Percentiles rank a stretch among this genome's conserved stretches.
Conservation (phyloP, 2,113 vertebrate species). For the Terrapene triunguis region DNA sequence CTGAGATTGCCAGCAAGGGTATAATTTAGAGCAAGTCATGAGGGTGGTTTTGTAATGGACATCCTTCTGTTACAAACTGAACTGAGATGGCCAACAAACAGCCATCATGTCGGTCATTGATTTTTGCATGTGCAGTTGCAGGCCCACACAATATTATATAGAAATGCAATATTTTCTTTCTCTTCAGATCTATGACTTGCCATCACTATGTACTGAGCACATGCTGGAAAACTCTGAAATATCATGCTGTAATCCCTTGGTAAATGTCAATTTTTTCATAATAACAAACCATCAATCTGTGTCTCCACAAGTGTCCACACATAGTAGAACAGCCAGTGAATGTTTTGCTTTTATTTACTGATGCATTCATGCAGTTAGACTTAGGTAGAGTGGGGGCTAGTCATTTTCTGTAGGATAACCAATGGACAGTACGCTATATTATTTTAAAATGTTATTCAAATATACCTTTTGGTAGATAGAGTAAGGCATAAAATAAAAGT, state of each 20-base stretch:
- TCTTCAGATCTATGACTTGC: not conserved
- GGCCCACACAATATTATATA: not conserved
- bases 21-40: not conserved
- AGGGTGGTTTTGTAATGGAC: not conserved
- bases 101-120: accelerated
- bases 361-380: slow-evolving; percentile 49
- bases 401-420: slow-evolving; percentile 58
- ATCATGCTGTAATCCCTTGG: slow-evolving; percentile 13
- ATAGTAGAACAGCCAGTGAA: not conserved
- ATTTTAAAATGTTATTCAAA: slow-evolving; percentile 55
- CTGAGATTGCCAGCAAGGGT: not conserved
- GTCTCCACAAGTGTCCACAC: slow-evolving; percentile 38
- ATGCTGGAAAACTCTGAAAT: not conserved
- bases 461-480: not conserved
- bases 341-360: slow-evolving; percentile 64
- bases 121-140: not conserved
- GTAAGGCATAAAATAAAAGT: slow-evolving; percentile 32
- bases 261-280: slow-evolving; percentile 70
- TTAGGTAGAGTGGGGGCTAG: not conserved
- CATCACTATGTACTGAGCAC: not conserved
- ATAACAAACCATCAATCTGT: slow-evolving; percentile 24
- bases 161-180: accelerated
- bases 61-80: not conserved
- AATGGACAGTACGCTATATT: slow-evolving; percentile 10
- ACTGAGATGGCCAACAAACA: not conserved